These are phyloP conservation scores for Acanthornis magna DNA, from an alignment of 2,797 vertebrate species.

Conservation along the genomic window DNA sequence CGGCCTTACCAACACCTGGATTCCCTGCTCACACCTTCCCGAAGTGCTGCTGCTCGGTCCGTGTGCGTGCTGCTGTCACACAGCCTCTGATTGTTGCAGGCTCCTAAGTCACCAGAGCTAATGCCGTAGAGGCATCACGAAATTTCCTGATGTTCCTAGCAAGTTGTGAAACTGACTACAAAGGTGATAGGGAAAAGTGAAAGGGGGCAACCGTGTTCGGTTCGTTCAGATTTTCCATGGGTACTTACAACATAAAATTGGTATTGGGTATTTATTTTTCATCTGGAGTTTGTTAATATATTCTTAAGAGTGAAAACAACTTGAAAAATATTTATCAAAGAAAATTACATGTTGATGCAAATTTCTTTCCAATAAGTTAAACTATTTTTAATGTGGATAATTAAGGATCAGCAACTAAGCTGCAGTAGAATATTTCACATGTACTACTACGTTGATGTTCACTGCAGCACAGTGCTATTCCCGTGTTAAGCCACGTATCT, in stretches of 20 bases:
- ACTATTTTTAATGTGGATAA: background rate
- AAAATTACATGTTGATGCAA: fast-evolving
- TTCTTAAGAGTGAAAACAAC: background rate
- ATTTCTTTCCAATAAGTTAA: background rate
- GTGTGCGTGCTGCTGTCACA: background rate
- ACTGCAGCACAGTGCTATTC: background rate
- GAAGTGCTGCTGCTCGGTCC: background rate
- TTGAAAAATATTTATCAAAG: background rate
- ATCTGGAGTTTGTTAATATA: background rate
- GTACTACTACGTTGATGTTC: fast-evolving
- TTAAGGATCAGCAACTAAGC: background rate
- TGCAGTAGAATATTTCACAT: background rate
- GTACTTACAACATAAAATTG: background rate
- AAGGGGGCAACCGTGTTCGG: fast-evolving
- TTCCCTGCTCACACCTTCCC: background rate
- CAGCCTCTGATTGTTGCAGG: background rate
- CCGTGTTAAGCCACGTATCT: fast-evolving
- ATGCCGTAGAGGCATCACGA: fast-evolving
- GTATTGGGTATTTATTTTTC: background rate
- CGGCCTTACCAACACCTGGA: fast-evolving
- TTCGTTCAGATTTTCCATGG: background rate
- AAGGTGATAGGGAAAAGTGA: background rate
- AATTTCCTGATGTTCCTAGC: background rate
- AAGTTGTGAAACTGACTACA: background rate
- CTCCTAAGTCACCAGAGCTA: background rate